phyloP scores from a whole-genome alignment of 2,797 vertebrate species.

The Triplophysa bombifrons region DNA sequence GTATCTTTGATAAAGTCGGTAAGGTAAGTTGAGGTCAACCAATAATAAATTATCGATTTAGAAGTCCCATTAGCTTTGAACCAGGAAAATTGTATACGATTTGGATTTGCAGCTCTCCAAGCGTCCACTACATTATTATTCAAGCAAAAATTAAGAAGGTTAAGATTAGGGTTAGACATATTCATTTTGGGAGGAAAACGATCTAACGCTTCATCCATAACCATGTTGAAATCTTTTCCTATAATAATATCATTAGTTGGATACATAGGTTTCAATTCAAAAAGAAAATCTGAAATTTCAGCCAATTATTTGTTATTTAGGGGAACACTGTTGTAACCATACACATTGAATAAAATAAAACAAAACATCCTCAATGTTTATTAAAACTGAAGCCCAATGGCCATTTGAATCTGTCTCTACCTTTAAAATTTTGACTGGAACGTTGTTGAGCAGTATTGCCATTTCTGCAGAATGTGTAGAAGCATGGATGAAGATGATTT shows the following conservation, averaged over 20 bases:
- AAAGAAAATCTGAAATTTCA: neutral
- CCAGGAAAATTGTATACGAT: neutral
- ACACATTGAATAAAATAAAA: neutral
- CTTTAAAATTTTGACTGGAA: neutral
- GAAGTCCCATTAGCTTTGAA: neutral
- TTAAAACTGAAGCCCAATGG: neutral
- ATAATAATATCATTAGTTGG: neutral
- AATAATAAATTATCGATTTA: neutral
- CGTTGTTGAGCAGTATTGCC: neutral
- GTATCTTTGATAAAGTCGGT: neutral
- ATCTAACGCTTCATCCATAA: constrained; percentile 2
- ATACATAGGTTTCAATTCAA: neutral
- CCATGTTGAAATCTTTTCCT: constrained; percentile 5
- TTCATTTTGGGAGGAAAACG: neutral
- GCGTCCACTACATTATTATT: neutral
- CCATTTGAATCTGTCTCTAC: neutral
- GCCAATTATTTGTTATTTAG: neutral
- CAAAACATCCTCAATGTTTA: neutral
- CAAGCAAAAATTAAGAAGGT: neutral
- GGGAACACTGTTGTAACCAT: neutral
- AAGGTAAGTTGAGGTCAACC: neutral
- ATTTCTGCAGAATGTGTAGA: neutral
- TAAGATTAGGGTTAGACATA: neutral
- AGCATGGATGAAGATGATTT: neutral
- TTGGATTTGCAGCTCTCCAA: neutral